Evolutionary conservation across 2,888 invertebrate species (phyloP).

Genomic region (Megamerina dolium): DNA sequence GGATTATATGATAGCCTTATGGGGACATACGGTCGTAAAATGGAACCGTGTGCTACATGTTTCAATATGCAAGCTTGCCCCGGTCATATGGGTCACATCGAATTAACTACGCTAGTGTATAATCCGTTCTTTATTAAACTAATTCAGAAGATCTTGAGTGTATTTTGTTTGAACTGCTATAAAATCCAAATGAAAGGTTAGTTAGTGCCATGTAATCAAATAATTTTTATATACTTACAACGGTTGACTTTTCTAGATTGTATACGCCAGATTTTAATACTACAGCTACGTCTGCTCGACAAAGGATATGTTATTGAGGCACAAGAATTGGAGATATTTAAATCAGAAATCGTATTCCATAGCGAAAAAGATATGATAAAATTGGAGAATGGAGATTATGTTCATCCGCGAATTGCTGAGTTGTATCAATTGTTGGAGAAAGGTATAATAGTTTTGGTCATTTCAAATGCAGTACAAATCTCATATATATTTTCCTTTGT

Average conservation of each 20-base stretch:
- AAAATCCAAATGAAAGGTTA: conserved; percentile 61
- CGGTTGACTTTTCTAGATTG: conserved; percentile 34
- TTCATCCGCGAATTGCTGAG: conserved; percentile 51
- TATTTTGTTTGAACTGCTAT: conserved; percentile 67
- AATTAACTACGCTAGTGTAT: conserved; percentile 77
- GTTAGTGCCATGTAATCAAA: neutral
- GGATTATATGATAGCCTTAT: conserved; percentile 88
- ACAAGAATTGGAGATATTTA: conserved; percentile 57
- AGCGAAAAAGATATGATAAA: conserved; percentile 31
- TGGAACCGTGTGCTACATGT: conserved; percentile 77
- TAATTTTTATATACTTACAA: neutral
- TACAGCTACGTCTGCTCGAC: conserved; percentile 70
- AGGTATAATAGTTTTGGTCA: no score
- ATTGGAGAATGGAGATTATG: conserved; percentile 37
- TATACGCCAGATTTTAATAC: conserved; percentile 39
- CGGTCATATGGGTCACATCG: conserved; percentile 94
- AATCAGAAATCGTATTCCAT: conserved; percentile 41
- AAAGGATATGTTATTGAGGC: conserved; percentile 69
- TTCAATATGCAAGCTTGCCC: conserved; percentile 63
- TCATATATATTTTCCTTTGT: neutral
- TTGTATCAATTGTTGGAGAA: conserved; percentile 47
- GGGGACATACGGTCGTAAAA: conserved; percentile 52
- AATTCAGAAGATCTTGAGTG: conserved; percentile 61
- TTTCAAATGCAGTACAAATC: no score
- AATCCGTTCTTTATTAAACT: conserved; percentile 84